Evolutionary conservation across 2,888 invertebrate genomes (phyloP).

Genomic region (Malthinus seriepunctatus): DNA sequence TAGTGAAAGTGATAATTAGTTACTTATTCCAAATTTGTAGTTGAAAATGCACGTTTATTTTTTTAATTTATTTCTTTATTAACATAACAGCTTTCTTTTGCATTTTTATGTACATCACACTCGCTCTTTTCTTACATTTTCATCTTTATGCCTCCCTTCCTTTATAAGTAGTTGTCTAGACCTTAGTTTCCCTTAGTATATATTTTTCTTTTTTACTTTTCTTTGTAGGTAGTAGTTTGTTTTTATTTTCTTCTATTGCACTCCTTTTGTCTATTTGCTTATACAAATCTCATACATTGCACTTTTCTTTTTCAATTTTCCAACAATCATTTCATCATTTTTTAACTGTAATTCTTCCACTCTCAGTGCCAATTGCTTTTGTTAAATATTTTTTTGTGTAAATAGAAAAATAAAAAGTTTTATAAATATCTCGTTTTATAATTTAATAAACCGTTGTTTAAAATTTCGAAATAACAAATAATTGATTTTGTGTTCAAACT

Average conservation of each 20-base stretch:
- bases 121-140: neutral
- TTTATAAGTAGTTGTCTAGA: no score
- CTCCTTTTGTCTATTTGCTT: neutral
- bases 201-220: neutral
- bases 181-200: neutral
- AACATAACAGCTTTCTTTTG: neutral
- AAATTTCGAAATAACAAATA: no score
- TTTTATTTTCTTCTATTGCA: neutral
- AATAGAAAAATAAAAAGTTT: conserved; percentile 8
- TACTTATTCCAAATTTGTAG: conserved; percentile 7
- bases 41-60: conserved; percentile 6
- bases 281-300: neutral
- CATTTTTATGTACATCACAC: no score
- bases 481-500: no score
- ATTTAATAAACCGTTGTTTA: no score
- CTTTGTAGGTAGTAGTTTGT: neutral
- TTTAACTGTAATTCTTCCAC: conserved; percentile 38
- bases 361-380: conserved; percentile 34
- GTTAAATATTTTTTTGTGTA: conserved; percentile 17
- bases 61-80: conserved; percentile 3
- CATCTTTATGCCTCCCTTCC: neutral
- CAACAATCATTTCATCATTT: neutral
- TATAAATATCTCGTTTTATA: neutral
- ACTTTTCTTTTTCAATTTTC: neutral
- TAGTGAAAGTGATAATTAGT: conserved; percentile 18